Evolutionary conservation across 2,888 invertebrate species (phyloP), one percentile per base, ranked within the genome.

Genomic region (Petrolisthes cinctipes): DNA sequence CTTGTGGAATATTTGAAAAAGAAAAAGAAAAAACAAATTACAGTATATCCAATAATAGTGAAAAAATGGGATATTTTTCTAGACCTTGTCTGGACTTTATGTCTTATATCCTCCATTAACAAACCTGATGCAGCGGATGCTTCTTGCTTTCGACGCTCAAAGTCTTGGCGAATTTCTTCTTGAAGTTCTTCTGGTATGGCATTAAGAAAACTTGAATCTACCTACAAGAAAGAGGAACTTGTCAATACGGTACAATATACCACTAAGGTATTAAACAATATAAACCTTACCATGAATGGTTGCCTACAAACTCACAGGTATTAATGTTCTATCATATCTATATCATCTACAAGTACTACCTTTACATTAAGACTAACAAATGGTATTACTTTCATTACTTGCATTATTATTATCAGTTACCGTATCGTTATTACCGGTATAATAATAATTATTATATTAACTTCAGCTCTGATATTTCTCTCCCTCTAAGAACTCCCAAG

Each of bases 121-220:
- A 75, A n/a, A 75, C 20, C 37, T 20, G 75, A 20, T 57, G 57
- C 54, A 61, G 53, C 61, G 68, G 57, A 37, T 54, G 54, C 83
- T 20, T 57, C 78, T 66, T 79, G 83, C 51, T 90, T 89, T 20
- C 82, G 79, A n/a, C 81, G 82, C 66, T 88, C 89, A 53, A 91
- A 90, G 61, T 92, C 91, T 9, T 87, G 68, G 23, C 91, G 85
- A 4, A 92, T 85, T 92, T 95, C 95, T 54, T 93, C 93, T 86
- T 94, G 94, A 90, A 95, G 94, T 79, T 95, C 94, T 89, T 94
- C 94, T 0, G 95, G 95, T 68, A 96, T 92, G 91, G 95, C 95
- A 0, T 94, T 93, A 56, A 95, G 92, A 6, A 95, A 94, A 37
- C 94, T 92, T 90, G 94, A 92, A 92, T 95, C 95, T 71, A 95